A percentile compares a stretch with the other conserved stretches of the same genome.
phyloP scores from a whole-genome alignment of 2,113 vertebrate species.

The Anolis sagrei region DNA sequence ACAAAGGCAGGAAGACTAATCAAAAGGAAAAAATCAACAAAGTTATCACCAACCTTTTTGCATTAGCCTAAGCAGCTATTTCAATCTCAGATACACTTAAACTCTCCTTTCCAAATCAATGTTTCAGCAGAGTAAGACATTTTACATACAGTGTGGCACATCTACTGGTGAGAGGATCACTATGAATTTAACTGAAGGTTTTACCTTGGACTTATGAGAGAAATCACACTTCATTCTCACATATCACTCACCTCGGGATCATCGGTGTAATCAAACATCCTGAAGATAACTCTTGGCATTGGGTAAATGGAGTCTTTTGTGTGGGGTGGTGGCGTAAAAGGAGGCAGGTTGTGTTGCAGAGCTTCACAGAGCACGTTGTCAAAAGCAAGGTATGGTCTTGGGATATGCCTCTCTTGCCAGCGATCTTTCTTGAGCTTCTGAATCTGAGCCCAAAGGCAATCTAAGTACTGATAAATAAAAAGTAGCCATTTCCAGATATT shows the following conservation, averaged over 20 bases:
- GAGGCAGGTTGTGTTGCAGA: constrained; percentile 96
- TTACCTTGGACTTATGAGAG: neutral
- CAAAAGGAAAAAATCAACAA: neutral
- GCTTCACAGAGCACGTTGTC: constrained; percentile 98
- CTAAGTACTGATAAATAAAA: constrained; percentile 86
- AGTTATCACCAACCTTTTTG: neutral
- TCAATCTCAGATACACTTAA: neutral
- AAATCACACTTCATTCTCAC: neutral
- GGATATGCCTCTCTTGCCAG: constrained; percentile 97
- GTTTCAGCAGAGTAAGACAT: neutral
- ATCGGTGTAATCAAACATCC: constrained; percentile 99
- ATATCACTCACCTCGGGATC: constrained; percentile 87
- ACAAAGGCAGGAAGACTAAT: neutral
- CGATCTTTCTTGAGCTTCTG: constrained; percentile 97
- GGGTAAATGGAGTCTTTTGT: constrained; percentile 91
- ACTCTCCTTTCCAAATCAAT: neutral
- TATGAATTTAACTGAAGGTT: neutral
- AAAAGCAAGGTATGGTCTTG: constrained; percentile 96
- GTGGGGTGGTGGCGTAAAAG: constrained; percentile 94
- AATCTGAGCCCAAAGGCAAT: constrained; percentile 98
- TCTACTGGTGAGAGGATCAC: neutral
- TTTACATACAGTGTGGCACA: neutral
- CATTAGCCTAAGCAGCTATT: neutral
- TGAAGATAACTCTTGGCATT: constrained; percentile 91
- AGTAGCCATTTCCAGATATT: neutral